Conservation (phyloP, 2,113 vertebrate genomes). For the Rhinolophus ferrumequinum region DNA sequence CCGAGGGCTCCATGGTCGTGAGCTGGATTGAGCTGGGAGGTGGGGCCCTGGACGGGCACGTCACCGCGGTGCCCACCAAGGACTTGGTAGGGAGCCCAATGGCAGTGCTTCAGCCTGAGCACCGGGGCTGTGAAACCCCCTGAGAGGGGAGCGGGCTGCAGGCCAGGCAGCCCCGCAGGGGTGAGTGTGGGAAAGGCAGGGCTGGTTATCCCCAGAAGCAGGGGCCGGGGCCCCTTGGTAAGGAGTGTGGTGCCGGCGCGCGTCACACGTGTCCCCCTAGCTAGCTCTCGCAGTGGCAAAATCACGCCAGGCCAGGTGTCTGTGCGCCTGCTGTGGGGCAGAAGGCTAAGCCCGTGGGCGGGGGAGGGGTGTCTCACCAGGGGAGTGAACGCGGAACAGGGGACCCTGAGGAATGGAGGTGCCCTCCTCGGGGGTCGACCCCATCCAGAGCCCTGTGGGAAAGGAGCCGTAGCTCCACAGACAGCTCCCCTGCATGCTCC, state of each 20-base stretch:
- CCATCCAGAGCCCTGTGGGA: neutral
- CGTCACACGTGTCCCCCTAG: rapidly evolving
- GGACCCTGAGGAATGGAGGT: neutral
- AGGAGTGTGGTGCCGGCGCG: rapidly evolving
- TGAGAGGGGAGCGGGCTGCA: rapidly evolving
- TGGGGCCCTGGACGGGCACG: rapidly evolving
- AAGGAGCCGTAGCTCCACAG: rapidly evolving
- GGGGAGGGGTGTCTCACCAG: rapidly evolving
- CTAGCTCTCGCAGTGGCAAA: too few species aligned
- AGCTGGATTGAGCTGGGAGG: neutral
- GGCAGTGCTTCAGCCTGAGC: rapidly evolving
- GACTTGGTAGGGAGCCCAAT: rapidly evolving
- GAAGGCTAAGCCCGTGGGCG: neutral
- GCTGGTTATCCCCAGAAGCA: neutral
- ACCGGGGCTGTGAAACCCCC: rapidly evolving
- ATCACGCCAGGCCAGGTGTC: neutral
- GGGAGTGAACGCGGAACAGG: neutral
- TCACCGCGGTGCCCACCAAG: neutral
- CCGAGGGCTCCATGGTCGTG: rapidly evolving
- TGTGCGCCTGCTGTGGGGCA: rapidly evolving
- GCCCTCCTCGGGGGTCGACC: neutral
- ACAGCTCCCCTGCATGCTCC: rapidly evolving
- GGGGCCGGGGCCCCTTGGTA: neutral
- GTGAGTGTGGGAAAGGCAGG: rapidly evolving
- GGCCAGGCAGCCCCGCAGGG: neutral